Evolutionary conservation across 2,888 invertebrate species (phyloP).

Genomic region (Teleiodes luculella): DNA sequence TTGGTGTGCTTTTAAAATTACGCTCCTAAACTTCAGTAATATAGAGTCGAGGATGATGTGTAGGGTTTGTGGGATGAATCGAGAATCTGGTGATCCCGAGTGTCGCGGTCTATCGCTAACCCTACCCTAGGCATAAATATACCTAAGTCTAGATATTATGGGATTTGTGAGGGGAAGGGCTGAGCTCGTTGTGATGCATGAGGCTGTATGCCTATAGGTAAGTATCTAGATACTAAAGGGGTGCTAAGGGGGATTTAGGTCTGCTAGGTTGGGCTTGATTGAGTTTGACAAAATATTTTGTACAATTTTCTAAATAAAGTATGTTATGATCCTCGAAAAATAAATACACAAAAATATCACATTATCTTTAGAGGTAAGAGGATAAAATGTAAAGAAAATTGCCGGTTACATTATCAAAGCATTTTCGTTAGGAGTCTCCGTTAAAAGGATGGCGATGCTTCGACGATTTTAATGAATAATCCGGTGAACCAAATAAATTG

Average conservation of each 20-base stretch:
- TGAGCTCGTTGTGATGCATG: constrained; percentile 30
- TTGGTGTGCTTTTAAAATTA: background rate
- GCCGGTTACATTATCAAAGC: constrained; percentile 37
- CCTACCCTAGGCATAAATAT: constrained; percentile 64
- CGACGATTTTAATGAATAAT: constrained; percentile 66
- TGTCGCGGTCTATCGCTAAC: constrained; percentile 21
- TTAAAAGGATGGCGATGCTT: constrained; percentile 48
- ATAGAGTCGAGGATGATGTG: background rate
- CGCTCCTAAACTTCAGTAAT: background rate
- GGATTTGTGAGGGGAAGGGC: constrained; percentile 74
- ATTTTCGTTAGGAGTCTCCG: constrained; percentile 38
- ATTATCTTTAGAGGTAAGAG: constrained; percentile 2
- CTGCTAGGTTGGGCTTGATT: constrained; percentile 3
- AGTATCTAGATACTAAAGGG: constrained; percentile 1
- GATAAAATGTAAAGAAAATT: background rate
- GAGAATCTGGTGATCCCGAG: background rate
- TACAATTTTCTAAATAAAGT: background rate
- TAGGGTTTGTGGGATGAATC: background rate
- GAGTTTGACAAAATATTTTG: background rate
- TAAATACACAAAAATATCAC: background rate
- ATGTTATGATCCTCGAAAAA: background rate
- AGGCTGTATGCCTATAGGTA: background rate
- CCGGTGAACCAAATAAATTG: constrained; percentile 71
- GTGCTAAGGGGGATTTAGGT: constrained; percentile 6
- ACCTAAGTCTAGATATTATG: constrained; percentile 43